Base-by-base conservation (phyloP, 2,797 vertebrate genomes). In the Picus viridis region DNA sequence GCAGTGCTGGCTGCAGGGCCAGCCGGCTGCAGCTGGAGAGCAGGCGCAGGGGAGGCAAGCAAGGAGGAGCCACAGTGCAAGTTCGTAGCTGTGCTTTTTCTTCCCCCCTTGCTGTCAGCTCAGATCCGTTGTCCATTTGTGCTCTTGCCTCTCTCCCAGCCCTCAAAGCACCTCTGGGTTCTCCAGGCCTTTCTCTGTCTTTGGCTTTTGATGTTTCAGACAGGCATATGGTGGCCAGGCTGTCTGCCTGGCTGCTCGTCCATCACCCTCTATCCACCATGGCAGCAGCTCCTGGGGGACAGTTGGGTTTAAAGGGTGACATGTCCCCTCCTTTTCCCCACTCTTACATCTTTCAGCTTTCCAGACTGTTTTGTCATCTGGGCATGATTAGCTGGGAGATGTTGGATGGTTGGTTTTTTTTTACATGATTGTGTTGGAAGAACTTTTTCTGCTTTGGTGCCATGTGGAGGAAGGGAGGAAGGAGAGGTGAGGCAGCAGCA, bases 251-350 rank as follows among this genome's bases (percentile, higher is more conserved):
- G 1, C 84, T 84, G 36, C 86, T 56, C 3, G 9, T 93, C 91
- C 73, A 13, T 93, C 94, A 45, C 49, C 4, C 3, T 3, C 85
- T 8, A 14, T 80, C 22, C 63, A 2, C 47, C 59, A 0, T 53
- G 87, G 92, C 94, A 95, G 84, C 76, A 32, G 26, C 4, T 93
- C 79, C 91, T 3, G 7, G 41, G 87, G 89, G 91, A 20, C 56
- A 1, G 7, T 68, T 16, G 70, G 36, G 4, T 63, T 71, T 43
- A 19, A 54, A 77, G 90, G 64, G 57, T 85, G 81, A 87, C 9
- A 9, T 63, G 70, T 89, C 73, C 59, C 58, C 69, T 94, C 41
- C 32, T 79, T 57, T 34, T 49, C 65, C 78, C 72, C 39, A 27
- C 53, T 84, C 59, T 56, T 7, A 2, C 75, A 22, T 53, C 71